Conservation (phyloP, 1,140 invertebrate species). For the Drosophila eugracilis region DNA sequence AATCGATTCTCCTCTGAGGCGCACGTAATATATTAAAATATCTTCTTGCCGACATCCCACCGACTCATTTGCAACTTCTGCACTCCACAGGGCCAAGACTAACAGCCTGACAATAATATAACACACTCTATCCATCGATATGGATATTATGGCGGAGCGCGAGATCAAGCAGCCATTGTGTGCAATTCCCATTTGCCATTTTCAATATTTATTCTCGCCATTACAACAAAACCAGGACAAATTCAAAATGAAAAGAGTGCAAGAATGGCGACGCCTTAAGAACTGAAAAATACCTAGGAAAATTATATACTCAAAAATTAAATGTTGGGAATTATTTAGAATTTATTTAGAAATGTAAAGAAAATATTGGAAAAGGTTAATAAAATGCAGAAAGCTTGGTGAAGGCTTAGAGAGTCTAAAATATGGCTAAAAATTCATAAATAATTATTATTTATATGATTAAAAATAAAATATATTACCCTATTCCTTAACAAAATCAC, state of each 20-base stretch:
- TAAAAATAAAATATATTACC: neutral
- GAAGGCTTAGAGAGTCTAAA: no score
- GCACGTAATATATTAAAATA: conserved; percentile 63
- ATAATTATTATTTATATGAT: neutral
- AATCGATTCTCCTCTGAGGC: conserved; percentile 16
- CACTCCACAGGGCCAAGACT: conserved; percentile 45
- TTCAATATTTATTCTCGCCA: conserved; percentile 73
- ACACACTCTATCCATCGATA: conserved; percentile 38
- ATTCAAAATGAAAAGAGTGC: conserved; percentile 8
- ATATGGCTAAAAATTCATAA: no score
- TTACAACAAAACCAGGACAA: conserved; percentile 38
- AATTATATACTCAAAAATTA: neutral
- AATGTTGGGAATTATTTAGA: no score
- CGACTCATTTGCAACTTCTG: conserved; percentile 58
- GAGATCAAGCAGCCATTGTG: conserved; percentile 67
- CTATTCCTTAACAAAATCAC: neutral
- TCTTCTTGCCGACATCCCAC: conserved; percentile 22
- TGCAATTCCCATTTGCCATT: conserved; percentile 82
- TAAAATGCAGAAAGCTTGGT: no score
- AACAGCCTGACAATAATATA: conserved; percentile 59
- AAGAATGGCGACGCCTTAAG: neutral
- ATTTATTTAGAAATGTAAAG: no score
- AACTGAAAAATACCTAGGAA: neutral
- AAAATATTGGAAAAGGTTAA: no score
- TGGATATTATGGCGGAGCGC: conserved; percentile 26